Evolutionary conservation across 53 echinoderm and acorn worm species (phyloP), one percentile per base, ranked within the genome.

Genomic region (Zoroaster sp.): DNA sequence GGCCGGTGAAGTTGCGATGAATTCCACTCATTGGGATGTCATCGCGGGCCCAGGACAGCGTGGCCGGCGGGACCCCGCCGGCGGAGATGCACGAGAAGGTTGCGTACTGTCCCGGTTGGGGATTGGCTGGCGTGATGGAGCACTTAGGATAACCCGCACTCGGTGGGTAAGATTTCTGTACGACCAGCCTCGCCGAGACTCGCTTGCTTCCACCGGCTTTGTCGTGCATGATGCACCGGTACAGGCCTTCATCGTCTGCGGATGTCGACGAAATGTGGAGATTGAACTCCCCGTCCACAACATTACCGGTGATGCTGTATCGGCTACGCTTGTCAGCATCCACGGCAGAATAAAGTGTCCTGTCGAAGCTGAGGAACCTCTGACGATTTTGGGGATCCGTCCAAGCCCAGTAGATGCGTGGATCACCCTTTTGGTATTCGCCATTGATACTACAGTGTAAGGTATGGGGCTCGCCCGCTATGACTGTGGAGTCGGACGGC

Each of bases 41-140:
- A 15, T 40, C 82, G 43, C 80, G 88, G 28, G 36, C 10, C 91
- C 91, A 94, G 8, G 83, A 70, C 46, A 91, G 67, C 7, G 66
- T 88, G 37, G 91, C 91, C 33, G 88, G 91, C 5, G 94, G 94
- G 13, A 59, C 54, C 21, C 88, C 94, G 14, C 93, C 93, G n/a
- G 80, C 45, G 7, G 94, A 88, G 3, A 87, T 40, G 49, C 94
- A 94, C 7, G 94, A 82, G 47, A 93, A 88, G 1, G 91, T 94
- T 7, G 88, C 90, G n/a, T 43, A 35, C 20, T 87, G 79, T 14
- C 91, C 91, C 0, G 88, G 86, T 34, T 36, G 9, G 0, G 91
- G 94, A 14, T 83, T 83, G 5, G 78, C 43, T 0, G 94, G 94
- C 3, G 77, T 36, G 23, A 94, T 17, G 36, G 88, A 78, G 37